These are phyloP conservation scores for Xenentodon cancila DNA, from an alignment of 2,797 vertebrate genomes.

Conservation along the genomic window DNA sequence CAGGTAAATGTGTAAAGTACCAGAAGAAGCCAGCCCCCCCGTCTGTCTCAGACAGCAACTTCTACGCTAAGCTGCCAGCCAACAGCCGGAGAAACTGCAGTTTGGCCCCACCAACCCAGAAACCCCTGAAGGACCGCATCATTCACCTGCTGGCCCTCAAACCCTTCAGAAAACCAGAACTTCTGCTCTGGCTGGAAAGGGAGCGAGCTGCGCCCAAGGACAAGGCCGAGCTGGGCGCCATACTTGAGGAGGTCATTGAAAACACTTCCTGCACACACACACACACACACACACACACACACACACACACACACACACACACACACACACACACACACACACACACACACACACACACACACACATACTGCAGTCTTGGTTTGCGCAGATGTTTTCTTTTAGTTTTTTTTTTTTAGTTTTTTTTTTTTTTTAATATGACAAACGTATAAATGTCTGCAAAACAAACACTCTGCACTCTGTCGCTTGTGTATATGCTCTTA, in stretches of 20 bases:
- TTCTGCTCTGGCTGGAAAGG: constrained; percentile 81
- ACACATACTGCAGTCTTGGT: not conserved
- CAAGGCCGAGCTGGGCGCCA: constrained; percentile 68
- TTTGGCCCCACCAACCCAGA: constrained; percentile 46
- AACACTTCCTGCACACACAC: not conserved
- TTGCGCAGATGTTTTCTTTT: not conserved
- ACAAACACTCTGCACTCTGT: not conserved
- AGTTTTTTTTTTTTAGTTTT: too few species aligned
- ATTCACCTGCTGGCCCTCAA: constrained; percentile 81
- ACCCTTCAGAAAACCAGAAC: constrained; percentile 80
- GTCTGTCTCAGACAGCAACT: constrained; percentile 55
- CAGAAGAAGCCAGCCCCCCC: constrained; percentile 64
- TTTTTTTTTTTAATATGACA: not conserved
- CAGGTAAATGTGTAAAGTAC: constrained; percentile 80
- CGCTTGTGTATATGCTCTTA: not conserved
- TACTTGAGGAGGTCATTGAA: constrained; percentile 81
- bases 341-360: not conserved
- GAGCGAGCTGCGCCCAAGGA: constrained; percentile 75
- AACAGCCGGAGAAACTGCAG: constrained; percentile 65
- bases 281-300: too few species aligned
- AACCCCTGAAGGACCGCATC: constrained; percentile 78
- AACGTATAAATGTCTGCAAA: not conserved
- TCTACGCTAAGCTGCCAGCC: constrained; percentile 58
- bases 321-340: too few species aligned
- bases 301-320: not conserved